phyloP scores from a whole-genome alignment of 2,113 vertebrate genomes.

The Catharus fuscescens region DNA sequence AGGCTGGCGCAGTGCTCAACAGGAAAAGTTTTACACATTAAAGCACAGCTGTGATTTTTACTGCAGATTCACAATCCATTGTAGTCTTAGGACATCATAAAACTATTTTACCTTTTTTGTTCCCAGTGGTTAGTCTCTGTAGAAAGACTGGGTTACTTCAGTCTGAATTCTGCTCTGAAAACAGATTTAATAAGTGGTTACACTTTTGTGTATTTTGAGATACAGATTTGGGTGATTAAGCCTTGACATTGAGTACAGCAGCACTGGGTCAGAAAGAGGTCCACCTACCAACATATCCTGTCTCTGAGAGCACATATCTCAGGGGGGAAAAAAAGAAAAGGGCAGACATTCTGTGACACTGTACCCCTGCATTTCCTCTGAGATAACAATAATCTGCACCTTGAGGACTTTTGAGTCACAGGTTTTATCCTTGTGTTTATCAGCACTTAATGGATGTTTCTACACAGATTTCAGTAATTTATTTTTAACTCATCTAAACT shows the following conservation, averaged over 20 bases:
- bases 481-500: background rate
- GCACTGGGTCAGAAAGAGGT: background rate
- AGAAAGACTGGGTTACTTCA: constrained; percentile 12
- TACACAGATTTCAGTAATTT: background rate
- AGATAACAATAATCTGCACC: background rate
- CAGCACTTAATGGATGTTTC: background rate
- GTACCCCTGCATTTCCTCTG: background rate
- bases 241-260: background rate
- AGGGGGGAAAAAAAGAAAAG: background rate
- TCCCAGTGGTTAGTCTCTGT: constrained; percentile 17
- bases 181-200: constrained; percentile 3
- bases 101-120: constrained; percentile 11
- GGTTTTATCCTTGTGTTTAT: background rate
- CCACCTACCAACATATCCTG: background rate
- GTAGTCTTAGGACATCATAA: constrained; percentile 2
- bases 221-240: constrained; percentile 30
- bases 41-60: constrained; percentile 42
- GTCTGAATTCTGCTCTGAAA: background rate
- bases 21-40: constrained; percentile 25
- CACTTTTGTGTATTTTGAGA: background rate
- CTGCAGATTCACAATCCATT: constrained; percentile 5
- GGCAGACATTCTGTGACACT: background rate
- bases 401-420: background rate
- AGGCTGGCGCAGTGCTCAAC: background rate
- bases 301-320: background rate